phyloP scores from a whole-genome alignment of 2,797 vertebrate species.

The Acanthis flammea region DNA sequence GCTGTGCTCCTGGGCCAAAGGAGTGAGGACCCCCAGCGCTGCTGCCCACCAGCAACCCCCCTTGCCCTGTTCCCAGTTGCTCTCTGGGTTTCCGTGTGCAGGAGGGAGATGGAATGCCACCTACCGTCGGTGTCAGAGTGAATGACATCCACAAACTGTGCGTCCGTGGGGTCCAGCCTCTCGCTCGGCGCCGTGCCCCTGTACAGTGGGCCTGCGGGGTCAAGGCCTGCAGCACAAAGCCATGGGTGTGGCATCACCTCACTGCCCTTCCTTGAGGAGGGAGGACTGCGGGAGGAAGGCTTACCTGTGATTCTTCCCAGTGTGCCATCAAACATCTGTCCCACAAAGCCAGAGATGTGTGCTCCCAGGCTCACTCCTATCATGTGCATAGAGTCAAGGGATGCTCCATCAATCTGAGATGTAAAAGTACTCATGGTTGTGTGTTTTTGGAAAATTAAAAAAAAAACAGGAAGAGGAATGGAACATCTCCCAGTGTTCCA shows the following conservation, averaged over 20 bases:
- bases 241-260: background rate
- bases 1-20: background rate
- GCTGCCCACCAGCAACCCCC: background rate
- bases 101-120: background rate
- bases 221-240: constrained; percentile 81
- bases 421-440: background rate
- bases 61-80: background rate
- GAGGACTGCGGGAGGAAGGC: background rate
- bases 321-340: constrained; percentile 83
- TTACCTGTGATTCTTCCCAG: constrained; percentile 93
- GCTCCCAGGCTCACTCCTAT: constrained; percentile 94
- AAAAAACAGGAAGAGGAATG: background rate
- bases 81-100: too few species aligned
- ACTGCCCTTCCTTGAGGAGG: fast-evolving
- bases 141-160: constrained; percentile 93
- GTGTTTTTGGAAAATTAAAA: background rate
- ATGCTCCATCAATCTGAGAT: constrained; percentile 81
- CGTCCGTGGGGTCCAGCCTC: constrained; percentile 87
- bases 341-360: constrained; percentile 90
- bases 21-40: background rate
- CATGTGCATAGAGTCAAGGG: constrained; percentile 85
- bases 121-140: constrained; percentile 91
- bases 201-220: constrained; percentile 92
- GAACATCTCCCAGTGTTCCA: background rate
- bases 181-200: constrained; percentile 75